Percentiles rank a stretch among this genome's conserved stretches.
Evolutionary conservation across 37 sponge, comb jelly and placozoan genomes (phyloP).

Genomic region (Tethya wilhelma): DNA sequence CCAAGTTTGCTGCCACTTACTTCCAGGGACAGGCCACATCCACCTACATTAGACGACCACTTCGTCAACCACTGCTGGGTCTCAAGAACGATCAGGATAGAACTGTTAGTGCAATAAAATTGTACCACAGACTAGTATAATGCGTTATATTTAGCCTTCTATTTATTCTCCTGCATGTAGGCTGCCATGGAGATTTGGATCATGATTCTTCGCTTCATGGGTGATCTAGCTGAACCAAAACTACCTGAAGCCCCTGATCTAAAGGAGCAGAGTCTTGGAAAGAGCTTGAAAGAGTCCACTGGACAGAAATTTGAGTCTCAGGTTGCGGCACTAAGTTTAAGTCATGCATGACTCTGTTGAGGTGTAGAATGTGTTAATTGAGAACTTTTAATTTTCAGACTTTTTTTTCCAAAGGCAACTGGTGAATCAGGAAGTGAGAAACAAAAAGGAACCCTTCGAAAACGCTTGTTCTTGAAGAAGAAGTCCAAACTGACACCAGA

Average conservation of each 20-base stretch:
- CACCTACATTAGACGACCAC: conserved; percentile 67
- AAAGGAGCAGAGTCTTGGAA: conserved; percentile 41
- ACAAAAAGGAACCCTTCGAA: conserved; percentile 76
- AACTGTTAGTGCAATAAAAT: too few relatives aligned
- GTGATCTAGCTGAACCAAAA: conserved; percentile 91
- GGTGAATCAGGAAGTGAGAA: too few relatives aligned
- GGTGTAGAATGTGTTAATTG: too few relatives aligned
- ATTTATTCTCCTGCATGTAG: too few relatives aligned
- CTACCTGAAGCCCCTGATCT: neutral
- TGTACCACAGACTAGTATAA: too few relatives aligned
- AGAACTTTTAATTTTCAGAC: too few relatives aligned
- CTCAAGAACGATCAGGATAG: conserved; percentile 80
- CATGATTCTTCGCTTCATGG: conserved; percentile 94
- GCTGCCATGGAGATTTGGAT: conserved; percentile 92
- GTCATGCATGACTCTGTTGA: too few relatives aligned
- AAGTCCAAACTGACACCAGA: conserved; percentile 80
- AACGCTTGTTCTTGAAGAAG: conserved; percentile 86
- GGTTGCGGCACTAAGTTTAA: too few relatives aligned
- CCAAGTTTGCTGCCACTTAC: conserved; percentile 93
- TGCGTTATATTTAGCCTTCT: too few relatives aligned
- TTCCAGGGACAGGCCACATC: conserved; percentile 90
- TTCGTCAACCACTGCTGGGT: conserved; percentile 84
- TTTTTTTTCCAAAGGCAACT: too few relatives aligned
- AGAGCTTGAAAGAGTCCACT: conserved; percentile 64
- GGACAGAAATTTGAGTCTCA: conserved; percentile 45